Percentiles rank a stretch among this genome's conserved stretches.
Conservation (phyloP, 2,888 invertebrate genomes). For the Melanophora roralis region DNA sequence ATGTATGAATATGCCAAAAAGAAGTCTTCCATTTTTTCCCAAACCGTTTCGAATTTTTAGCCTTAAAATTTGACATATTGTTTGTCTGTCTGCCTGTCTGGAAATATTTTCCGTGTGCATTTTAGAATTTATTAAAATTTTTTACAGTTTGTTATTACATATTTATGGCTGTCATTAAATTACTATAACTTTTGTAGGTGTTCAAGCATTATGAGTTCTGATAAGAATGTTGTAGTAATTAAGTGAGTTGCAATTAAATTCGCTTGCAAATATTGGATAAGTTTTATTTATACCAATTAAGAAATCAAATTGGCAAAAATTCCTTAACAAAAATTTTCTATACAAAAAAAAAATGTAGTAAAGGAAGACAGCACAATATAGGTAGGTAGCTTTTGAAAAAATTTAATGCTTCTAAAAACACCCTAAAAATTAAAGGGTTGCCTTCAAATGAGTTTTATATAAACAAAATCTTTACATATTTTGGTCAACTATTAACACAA, state of each 20-base stretch:
- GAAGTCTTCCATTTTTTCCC: not conserved
- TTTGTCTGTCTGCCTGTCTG: not conserved
- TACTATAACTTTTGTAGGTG: not conserved
- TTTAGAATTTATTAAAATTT: not conserved
- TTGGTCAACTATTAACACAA: not conserved
- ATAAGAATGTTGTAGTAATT: not conserved
- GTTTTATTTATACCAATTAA: no score
- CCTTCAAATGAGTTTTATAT: not conserved
- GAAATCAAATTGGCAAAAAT: no score
- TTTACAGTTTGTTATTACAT: conserved; percentile 22
- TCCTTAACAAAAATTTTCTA: no score
- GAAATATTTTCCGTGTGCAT: not conserved
- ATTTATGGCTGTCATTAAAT: conserved; percentile 36
- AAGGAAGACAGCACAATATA: conserved; percentile 2
- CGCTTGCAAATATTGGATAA: no score
- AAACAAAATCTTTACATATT: not conserved
- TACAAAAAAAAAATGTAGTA: no score
- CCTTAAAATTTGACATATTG: not conserved
- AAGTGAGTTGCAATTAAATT: conserved; percentile 3
- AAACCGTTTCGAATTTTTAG: not conserved
- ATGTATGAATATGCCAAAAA: no score
- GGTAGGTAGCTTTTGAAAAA: not conserved
- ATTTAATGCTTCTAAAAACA: not conserved
- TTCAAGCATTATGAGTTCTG: not conserved
- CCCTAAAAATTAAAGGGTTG: conserved; percentile 41